Evolutionary conservation across 2,113 vertebrate species (phyloP), one percentile per base, ranked within the genome.

Genomic region (Urocitellus parryii): DNA sequence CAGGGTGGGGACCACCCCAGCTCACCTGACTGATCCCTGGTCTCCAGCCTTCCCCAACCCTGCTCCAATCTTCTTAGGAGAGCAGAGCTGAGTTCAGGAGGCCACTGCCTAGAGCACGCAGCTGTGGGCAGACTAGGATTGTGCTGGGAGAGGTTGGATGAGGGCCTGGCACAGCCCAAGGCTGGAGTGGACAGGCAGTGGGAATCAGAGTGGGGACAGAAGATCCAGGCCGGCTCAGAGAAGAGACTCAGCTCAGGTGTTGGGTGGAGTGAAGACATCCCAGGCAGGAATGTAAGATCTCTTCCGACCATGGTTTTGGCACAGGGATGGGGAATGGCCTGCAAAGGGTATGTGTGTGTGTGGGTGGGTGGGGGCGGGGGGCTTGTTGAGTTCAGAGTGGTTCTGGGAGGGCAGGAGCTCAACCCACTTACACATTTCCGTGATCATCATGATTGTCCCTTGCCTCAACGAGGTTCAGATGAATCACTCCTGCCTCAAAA

Each of bases 401-500:
- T 51, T 48, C 79, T 17, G 0, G 65, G 83, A n/a, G 39, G 73
- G 72, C 48, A 76, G 63, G 68, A 42, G 11, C 61, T 72, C 82
- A 56, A 27, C 45, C 37, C 16, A 61, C 48, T 20, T 34, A 2
- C 29, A 29, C 32, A 27, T 85, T 20, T 37, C 72, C 11, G 4
- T 42, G 24, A 56, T 72, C 72, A 53, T 53, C 67, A 61, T 45
- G 32, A 42, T 67, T 94, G 56, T 94, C 78, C 85, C 37, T 63
- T 48, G 90, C 68, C 78, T 93, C 91, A 70, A 0, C 1, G 1
- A 94, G 86, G n/a, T 82, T 91, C 91, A 20, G 42, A 91, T 94
- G n/a, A 53, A 90, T 92, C 91, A 96, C 80, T 90, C 34, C 68
- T 72, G 77, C 78, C 90, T 97, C 92, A 78, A 76, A 95, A 95